phyloP scores from a whole-genome alignment of 1,140 invertebrate species.

The Atta cephalotes region DNA sequence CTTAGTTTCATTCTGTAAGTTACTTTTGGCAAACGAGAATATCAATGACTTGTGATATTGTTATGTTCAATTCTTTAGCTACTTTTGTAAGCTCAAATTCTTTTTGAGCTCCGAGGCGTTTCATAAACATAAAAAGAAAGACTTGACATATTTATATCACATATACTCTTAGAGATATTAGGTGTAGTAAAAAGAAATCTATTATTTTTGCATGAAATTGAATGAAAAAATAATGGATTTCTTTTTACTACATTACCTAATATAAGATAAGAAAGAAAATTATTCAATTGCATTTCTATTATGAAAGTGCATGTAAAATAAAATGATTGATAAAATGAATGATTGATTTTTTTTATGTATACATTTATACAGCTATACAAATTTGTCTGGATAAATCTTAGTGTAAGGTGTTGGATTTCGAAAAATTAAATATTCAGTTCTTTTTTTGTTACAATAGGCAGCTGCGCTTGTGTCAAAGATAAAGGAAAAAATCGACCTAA shows the following conservation, averaged over 20 bases:
- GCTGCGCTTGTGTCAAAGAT: not conserved
- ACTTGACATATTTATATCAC: not conserved
- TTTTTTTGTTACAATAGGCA: slow-evolving; percentile 10
- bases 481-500: not conserved
- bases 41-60: not conserved
- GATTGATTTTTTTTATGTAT: no score
- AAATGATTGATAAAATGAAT: no score
- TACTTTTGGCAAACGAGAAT: not conserved
- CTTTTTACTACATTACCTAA: no score
- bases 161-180: not conserved
- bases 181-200: no score
- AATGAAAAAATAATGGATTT: no score
- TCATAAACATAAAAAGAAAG: not conserved
- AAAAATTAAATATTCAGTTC: not conserved
- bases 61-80: not conserved
- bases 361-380: no score
- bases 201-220: no score
- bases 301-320: no score
- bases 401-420: not conserved
- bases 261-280: no score
- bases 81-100: not conserved
- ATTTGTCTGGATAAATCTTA: no score
- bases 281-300: no score
- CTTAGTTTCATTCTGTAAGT: no score
- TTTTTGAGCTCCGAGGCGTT: not conserved